Evolutionary conservation across 2,797 vertebrate species (phyloP), one percentile per base, ranked within the genome.

Genomic region (Chelonia mydas): DNA sequence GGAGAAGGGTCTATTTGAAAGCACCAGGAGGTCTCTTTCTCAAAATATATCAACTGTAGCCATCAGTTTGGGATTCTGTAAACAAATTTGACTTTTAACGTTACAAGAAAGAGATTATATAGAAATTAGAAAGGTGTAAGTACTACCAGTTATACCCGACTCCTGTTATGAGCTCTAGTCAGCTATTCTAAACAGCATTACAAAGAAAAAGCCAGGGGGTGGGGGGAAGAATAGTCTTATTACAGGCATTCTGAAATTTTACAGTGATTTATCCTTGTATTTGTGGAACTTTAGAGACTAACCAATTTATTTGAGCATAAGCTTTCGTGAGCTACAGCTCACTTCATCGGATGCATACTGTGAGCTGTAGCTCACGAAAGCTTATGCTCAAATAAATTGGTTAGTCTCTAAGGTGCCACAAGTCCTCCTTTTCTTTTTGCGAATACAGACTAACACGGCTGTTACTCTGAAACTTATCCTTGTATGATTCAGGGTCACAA

Each of bases 31-130:
- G 37, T 84, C 81, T 55, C 37, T 94, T 97, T 95, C 90, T 96
- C 87, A 94, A 94, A 90, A 79, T 85, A 55, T 51, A 84, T 92
- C 85, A 85, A 49, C 72, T 89, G 93, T 83, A 88, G 84, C 41
- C 91, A 88, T 96, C 65, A 94, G 78, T 92, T 92, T 90, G 80
- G 61, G 88, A 2, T 92, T 90, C 84, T 94, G 25, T 96, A 97
- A 97, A 95, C 88, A 95, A 94, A 96, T 61, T 53, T 92, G 94
- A 83, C 86, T 80, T 93, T 95, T 77, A 96, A 9, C 15, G 72
- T 92, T 94, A 68, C 27, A 78, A 13, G 72, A 17, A 92, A 90
- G 74, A 89, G 96, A 96, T 85, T 81, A 85, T 11, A 53, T 87
- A 88, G 87, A 33, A 87, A 84, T 87, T 84, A 92, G 28, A 16